These are phyloP conservation scores for Bradypodion pumilum DNA, from an alignment of 2,797 vertebrate genomes.

Conservation along the genomic window DNA sequence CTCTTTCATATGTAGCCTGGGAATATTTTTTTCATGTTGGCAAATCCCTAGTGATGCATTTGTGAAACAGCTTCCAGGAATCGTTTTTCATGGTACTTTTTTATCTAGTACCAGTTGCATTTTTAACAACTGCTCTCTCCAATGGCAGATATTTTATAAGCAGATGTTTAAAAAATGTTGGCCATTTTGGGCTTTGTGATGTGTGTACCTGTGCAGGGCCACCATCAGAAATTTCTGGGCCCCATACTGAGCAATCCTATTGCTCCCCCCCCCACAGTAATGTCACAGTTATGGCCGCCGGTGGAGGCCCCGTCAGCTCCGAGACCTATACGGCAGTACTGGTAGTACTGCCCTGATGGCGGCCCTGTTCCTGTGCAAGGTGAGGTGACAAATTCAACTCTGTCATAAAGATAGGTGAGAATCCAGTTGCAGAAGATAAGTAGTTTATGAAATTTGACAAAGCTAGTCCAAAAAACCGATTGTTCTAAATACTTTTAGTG, in stretches of 20 bases:
- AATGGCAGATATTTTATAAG: neutral
- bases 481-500: neutral
- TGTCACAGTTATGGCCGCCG: too few relatives aligned
- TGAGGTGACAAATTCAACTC: too few relatives aligned
- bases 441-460: neutral
- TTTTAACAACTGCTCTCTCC: neutral
- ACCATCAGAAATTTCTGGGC: too few relatives aligned
- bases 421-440: neutral
- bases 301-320: too few relatives aligned
- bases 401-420: neutral
- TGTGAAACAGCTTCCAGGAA: neutral
- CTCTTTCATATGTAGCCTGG: neutral
- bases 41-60: neutral
- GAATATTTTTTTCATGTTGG: neutral
- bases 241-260: too few relatives aligned
- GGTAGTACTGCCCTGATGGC: too few relatives aligned
- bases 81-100: too few relatives aligned
- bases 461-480: neutral
- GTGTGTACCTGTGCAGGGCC: neutral
- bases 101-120: neutral
- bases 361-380: neutral
- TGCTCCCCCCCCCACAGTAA: too few relatives aligned
- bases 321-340: too few relatives aligned
- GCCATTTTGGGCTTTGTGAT: neutral
- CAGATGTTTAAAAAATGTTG: neutral